Conservation (phyloP, 2,113 vertebrate genomes). For the Rattus rattus region DNA sequence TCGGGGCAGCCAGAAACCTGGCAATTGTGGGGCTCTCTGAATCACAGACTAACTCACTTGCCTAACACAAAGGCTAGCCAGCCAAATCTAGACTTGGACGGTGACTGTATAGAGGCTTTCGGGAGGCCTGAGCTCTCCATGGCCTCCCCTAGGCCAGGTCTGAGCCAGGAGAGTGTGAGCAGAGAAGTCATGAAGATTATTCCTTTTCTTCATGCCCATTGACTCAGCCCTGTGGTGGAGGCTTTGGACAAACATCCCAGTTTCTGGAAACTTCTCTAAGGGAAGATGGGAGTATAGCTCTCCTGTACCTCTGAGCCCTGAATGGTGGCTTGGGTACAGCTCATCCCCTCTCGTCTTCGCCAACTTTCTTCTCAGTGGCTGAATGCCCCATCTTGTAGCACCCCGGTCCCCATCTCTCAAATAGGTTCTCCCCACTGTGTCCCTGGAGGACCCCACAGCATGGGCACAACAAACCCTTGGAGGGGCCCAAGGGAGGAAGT, state of each 20-base stretch:
- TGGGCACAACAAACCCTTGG: background rate
- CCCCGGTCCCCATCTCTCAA: background rate
- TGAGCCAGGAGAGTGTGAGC: background rate
- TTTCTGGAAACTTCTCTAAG: constrained; percentile 19
- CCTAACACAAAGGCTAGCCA: background rate
- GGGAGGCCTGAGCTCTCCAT: background rate
- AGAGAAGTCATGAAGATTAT: background rate
- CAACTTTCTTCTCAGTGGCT: background rate
- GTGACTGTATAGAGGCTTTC: background rate
- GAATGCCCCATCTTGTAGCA: background rate
- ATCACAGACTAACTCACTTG: background rate
- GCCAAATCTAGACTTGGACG: background rate
- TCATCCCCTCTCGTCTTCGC: background rate
- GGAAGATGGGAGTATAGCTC: background rate
- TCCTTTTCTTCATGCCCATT: constrained; percentile 4
- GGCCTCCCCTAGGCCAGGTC: background rate
- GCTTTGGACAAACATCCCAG: background rate
- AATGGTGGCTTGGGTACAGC: background rate
- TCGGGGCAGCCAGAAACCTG: background rate
- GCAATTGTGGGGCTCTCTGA: background rate
- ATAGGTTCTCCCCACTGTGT: background rate
- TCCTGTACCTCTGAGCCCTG: background rate
- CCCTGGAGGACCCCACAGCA: background rate
- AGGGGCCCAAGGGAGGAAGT: background rate
- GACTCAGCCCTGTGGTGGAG: background rate